Conservation (phyloP, 2,888 invertebrate species). For the Catocala nupta region DNA sequence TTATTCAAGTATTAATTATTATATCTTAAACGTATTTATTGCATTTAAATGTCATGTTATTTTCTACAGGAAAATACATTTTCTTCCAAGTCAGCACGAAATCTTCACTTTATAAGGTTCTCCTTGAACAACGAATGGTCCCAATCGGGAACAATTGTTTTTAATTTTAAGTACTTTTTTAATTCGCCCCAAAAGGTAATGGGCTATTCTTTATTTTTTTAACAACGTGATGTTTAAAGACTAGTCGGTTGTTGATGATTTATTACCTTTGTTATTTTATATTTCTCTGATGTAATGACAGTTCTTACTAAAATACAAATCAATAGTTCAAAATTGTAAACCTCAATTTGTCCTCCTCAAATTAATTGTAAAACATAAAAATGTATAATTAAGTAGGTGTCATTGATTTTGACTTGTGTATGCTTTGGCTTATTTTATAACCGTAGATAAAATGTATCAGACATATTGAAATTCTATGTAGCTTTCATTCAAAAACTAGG, state of each 20-base stretch:
- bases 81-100: background rate
- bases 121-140: constrained; percentile 9
- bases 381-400: too few relatives aligned
- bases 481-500: constrained; percentile 15
- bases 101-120: background rate
- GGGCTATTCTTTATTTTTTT: constrained; percentile 15
- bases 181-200: background rate
- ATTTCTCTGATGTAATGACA: constrained; percentile 16
- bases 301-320: constrained; percentile 31
- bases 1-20: constrained; percentile 41
- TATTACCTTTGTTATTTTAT: constrained; percentile 23
- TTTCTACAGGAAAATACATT: constrained; percentile 7
- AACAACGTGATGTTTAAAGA: constrained; percentile 26
- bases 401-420: background rate
- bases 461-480: constrained; percentile 4
- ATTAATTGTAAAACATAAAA: too few relatives aligned
- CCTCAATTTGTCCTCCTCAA: too few relatives aligned
- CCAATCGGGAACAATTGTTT: constrained; percentile 9
- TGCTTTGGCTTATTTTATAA: constrained; percentile 3
- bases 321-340: constrained; percentile 19
- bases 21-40: constrained; percentile 34
- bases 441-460: constrained; percentile 1
- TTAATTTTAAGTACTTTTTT: constrained; percentile 13
- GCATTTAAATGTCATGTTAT: constrained; percentile 35
- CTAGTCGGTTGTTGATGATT: constrained; percentile 41